phyloP scores from a whole-genome alignment of 2,888 invertebrate genomes.

The Sisyra terminalis region DNA sequence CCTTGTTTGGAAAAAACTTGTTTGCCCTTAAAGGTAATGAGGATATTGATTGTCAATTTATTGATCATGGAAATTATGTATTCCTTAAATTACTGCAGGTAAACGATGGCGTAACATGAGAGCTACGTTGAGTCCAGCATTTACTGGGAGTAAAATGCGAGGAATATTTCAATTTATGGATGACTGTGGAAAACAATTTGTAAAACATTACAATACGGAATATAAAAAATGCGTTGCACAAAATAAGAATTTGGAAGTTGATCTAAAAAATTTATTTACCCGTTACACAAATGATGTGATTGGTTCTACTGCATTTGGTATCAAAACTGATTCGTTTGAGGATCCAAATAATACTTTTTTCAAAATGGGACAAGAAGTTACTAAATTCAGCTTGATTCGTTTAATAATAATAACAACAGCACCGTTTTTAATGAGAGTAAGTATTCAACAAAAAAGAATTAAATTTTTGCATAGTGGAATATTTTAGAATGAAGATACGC shows the following conservation, averaged over 20 bases:
- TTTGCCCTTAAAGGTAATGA: conserved; percentile 18
- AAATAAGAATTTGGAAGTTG: conserved; percentile 7
- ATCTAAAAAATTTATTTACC: conserved; percentile 11
- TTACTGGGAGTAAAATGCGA: conserved; percentile 10
- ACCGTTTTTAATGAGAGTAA: conserved; percentile 4
- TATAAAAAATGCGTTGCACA: conserved; percentile 1
- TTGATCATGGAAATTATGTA: too few species aligned
- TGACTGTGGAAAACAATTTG: conserved; percentile 5
- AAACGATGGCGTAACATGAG: conserved; percentile 9
- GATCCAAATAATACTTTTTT: conserved; percentile 12
- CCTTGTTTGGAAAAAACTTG: conserved; percentile 29
- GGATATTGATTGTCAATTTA: too few species aligned
- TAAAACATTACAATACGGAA: conserved; percentile 5
- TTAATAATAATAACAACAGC: neutral
- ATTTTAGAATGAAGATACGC: too few species aligned
- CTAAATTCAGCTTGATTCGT: neutral
- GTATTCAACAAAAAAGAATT: too few species aligned
- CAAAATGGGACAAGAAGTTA: conserved; percentile 1
- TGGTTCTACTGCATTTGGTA: conserved; percentile 11
- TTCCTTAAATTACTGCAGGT: conserved; percentile 5
- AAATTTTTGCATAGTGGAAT: too few species aligned
- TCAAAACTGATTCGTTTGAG: conserved; percentile 11
- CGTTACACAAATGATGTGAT: conserved; percentile 12
- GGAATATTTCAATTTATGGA: conserved; percentile 9
- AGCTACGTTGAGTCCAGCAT: conserved; percentile 10